phyloP scores from a whole-genome alignment of 2,113 vertebrate species.

The Taxidea taxus region DNA sequence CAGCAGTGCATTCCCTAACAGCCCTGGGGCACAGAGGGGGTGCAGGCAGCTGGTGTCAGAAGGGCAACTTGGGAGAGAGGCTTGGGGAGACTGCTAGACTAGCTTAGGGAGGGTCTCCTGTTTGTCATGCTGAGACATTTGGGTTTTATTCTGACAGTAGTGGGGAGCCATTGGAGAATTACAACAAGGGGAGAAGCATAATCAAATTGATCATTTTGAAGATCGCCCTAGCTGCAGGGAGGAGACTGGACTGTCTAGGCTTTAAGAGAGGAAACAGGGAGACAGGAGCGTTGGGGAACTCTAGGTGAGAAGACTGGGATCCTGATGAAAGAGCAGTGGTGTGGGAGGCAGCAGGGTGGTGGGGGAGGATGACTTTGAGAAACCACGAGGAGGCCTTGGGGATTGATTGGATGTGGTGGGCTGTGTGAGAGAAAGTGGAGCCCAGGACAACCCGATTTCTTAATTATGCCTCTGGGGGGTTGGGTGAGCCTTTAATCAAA shows the following conservation, averaged over 20 bases:
- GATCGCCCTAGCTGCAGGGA: background rate
- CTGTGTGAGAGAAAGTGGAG: background rate
- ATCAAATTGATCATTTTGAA: background rate
- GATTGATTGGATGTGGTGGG: background rate
- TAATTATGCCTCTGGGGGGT: background rate
- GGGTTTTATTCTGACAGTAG: background rate
- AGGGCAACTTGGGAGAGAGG: background rate
- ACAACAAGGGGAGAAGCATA: background rate
- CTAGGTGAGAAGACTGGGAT: background rate
- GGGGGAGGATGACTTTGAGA: background rate
- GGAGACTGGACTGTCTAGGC: background rate
- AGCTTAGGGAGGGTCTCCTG: background rate
- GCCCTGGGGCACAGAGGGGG: background rate
- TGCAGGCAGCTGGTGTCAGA: background rate
- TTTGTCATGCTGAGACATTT: background rate
- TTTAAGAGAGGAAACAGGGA: background rate
- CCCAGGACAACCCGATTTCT: background rate
- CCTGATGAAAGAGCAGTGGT: too few species aligned
- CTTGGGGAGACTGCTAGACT: background rate
- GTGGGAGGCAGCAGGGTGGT: rapidly evolving
- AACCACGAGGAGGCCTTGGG: background rate
- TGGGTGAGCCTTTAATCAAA: background rate
- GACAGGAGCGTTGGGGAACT: background rate
- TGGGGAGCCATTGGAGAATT: background rate
- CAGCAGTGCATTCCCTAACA: rapidly evolving